phyloP scores from a whole-genome alignment of 1,140 invertebrate species.

The Aphis craccivora region DNA sequence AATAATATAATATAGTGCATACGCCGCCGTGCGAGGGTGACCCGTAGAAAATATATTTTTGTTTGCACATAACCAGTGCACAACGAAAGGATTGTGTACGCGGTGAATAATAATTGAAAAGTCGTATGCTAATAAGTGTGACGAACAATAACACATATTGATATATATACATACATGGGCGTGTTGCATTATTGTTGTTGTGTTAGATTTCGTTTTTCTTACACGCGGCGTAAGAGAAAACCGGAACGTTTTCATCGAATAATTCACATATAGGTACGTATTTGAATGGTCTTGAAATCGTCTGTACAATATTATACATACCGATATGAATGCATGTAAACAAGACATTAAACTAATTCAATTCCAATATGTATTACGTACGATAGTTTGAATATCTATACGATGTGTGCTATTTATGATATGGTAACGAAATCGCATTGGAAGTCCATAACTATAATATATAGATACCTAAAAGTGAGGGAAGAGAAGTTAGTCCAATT shows the following conservation, averaged over 20 bases:
- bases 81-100: conserved; percentile 38
- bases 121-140: conserved; percentile 14
- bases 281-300: conserved; percentile 1
- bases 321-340: background rate
- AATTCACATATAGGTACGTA: background rate
- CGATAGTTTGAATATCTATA: background rate
- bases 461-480: too few species aligned
- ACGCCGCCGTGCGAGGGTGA: background rate
- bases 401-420: background rate
- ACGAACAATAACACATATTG: conserved; percentile 3
- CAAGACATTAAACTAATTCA: conserved; percentile 16
- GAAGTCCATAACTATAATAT: background rate
- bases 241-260: conserved; percentile 34
- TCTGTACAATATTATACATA: background rate
- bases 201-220: conserved; percentile 34
- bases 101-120: conserved; percentile 19
- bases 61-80: conserved; percentile 22
- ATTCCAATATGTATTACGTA: background rate
- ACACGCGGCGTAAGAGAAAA: background rate
- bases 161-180: background rate
- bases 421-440: background rate
- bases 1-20: conserved; percentile 1
- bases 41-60: background rate
- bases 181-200: background rate
- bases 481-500: too few species aligned